Conservation (phyloP, 2,797 vertebrate genomes). For the Propithecus perrieri region DNA sequence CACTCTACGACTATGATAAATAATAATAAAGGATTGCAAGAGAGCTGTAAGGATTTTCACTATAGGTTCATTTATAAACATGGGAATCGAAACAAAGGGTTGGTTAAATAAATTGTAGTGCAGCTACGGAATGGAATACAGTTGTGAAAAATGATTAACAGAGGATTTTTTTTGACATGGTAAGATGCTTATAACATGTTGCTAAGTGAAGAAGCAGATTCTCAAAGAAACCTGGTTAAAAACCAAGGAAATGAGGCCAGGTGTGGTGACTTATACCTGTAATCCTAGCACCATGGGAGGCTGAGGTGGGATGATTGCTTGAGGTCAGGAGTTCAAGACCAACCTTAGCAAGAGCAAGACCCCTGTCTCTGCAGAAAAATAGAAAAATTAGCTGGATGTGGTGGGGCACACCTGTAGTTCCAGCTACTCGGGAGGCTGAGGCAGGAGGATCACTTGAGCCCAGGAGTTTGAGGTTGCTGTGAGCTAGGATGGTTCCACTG, state of each 20-base stretch:
- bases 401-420: no score
- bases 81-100: background rate
- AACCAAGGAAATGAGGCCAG: background rate
- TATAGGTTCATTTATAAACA: background rate
- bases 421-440: no score
- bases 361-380: no score
- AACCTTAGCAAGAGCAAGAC: no score
- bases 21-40: background rate
- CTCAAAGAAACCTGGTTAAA: background rate
- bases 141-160: background rate
- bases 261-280: background rate
- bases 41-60: background rate
- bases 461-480: no score
- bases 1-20: background rate
- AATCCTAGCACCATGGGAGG: no score
- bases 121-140: background rate
- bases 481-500: no score
- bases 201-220: background rate
- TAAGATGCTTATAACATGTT: background rate
- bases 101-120: background rate
- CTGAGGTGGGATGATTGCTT: no score
- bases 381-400: no score
- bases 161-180: background rate
- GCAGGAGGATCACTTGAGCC: no score
- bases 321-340: no score